Conservation (phyloP, 2,888 invertebrate genomes). For the Euzetes globulus region DNA sequence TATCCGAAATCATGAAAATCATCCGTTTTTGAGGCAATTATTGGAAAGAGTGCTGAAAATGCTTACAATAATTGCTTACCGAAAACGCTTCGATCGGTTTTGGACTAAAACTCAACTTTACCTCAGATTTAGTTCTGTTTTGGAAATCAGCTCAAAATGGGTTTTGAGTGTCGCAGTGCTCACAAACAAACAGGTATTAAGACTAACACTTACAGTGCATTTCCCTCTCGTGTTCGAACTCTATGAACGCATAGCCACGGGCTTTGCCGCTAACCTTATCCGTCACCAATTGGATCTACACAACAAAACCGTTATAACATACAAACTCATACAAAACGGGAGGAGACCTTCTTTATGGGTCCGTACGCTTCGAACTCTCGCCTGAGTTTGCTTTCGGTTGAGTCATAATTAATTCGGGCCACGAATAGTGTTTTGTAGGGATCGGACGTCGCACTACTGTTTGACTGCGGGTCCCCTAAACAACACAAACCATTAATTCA, state of each 20-base stretch:
- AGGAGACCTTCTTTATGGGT: conserved; percentile 88
- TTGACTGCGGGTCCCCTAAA: conserved; percentile 76
- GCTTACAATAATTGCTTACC: not conserved
- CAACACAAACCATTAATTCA: conserved; percentile 12
- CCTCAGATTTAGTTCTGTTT: no score
- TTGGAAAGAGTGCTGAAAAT: not conserved
- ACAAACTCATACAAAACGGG: not conserved
- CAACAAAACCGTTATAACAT: conserved; percentile 39
- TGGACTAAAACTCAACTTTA: no score
- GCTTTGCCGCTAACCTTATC: conserved; percentile 84
- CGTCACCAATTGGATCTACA: conserved; percentile 75
- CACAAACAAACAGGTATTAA: not conserved
- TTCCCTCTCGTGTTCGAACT: conserved; percentile 97
- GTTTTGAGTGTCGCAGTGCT: not conserved
- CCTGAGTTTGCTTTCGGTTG: conserved; percentile 91
- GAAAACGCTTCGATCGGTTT: no score
- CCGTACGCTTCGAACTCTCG: conserved; percentile 98
- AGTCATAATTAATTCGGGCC: conserved; percentile 95
- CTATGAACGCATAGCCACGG: conserved; percentile 97
- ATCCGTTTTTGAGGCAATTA: not conserved
- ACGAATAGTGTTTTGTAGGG: conserved; percentile 96
- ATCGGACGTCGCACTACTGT: conserved; percentile 71
- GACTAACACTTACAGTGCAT: conserved; percentile 88
- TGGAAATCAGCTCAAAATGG: not conserved
- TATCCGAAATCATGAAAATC: not conserved